These are phyloP conservation scores for Chymomyza fuscimana DNA, from an alignment of 2,888 invertebrate genomes.

Conservation along the genomic window DNA sequence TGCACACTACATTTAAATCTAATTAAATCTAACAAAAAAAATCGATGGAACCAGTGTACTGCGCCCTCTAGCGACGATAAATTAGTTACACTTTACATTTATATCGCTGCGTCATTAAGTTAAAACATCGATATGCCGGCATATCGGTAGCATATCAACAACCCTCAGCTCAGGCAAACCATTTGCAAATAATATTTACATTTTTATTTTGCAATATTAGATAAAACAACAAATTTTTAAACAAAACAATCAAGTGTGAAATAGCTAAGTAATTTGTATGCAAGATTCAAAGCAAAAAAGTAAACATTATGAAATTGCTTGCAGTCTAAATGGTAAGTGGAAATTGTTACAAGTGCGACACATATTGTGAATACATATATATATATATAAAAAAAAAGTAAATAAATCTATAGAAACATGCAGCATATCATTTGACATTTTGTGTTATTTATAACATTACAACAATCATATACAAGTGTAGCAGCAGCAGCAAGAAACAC, in stretches of 20 bases:
- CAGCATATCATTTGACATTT: neutral
- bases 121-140: neutral
- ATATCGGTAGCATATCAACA: neutral
- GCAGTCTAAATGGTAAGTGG: slow-evolving; percentile 40
- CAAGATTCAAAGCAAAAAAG: neutral
- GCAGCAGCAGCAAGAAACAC: neutral
- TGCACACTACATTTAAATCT: no score
- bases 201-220: neutral
- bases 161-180: neutral
- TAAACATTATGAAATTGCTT: slow-evolving; percentile 33
- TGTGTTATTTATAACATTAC: slow-evolving; percentile 4
- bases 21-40: no score
- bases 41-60: no score
- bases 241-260: neutral
- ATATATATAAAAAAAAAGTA: neutral
- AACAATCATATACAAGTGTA: neutral
- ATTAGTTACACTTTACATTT: no score
- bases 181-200: neutral
- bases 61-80: no score
- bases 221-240: neutral
- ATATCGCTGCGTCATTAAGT: neutral
- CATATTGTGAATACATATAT: neutral
- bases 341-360: neutral
- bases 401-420: neutral
- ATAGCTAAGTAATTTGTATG: neutral